Evolutionary conservation across 2,113 vertebrate genomes (phyloP).

Genomic region (Lichenostomus cassidix): DNA sequence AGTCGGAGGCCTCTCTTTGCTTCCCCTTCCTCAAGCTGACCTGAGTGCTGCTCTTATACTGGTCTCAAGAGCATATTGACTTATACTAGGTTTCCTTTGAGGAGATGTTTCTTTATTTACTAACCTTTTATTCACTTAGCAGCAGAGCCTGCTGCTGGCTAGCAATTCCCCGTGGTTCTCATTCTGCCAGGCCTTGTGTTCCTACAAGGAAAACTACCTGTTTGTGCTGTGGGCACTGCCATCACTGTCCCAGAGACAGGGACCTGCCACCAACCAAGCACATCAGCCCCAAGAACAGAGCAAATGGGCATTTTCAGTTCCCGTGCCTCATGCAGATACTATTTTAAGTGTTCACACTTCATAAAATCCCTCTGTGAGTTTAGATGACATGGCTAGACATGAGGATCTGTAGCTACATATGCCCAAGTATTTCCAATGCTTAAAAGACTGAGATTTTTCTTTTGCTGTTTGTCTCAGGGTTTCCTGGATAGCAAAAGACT

Average conservation of each 20-base stretch:
- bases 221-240: neutral
- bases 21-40: neutral
- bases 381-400: neutral
- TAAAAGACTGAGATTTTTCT: neutral
- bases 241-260: neutral
- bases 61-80: neutral
- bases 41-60: neutral
- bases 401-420: neutral
- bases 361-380: neutral
- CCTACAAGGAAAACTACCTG: neutral
- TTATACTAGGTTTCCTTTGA: neutral
- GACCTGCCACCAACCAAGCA: neutral
- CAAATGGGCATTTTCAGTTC: neutral
- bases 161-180: neutral
- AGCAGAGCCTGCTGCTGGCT: neutral
- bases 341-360: neutral
- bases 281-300: neutral
- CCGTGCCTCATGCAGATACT: accelerated
- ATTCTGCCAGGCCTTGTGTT: neutral
- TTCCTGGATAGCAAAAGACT: neutral
- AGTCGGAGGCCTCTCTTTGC: neutral
- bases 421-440: neutral
- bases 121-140: neutral
- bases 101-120: neutral
- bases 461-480: neutral